Evolutionary conservation across 2,113 vertebrate genomes (phyloP).

Genomic region (Haplochromis burtoni): DNA sequence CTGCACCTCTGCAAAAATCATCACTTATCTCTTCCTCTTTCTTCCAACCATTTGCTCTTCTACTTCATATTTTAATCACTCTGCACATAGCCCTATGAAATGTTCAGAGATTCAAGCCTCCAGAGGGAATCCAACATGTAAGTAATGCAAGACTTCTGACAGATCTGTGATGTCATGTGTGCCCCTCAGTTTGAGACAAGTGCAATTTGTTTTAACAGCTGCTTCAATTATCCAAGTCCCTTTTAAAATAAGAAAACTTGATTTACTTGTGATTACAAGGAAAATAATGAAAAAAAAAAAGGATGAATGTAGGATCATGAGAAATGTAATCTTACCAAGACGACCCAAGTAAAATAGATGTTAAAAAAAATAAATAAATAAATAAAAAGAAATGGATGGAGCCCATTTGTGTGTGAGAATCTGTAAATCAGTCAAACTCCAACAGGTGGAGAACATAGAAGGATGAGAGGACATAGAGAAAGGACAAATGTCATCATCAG

Average conservation of each 20-base stretch:
- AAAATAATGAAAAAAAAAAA: neutral
- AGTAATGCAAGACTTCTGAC: neutral
- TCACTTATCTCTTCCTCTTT: neutral
- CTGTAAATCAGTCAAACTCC: neutral
- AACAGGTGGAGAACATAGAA: neutral
- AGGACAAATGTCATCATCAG: neutral
- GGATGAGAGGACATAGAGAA: neutral
- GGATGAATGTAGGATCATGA: neutral
- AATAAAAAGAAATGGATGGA: neutral
- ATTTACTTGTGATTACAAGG: neutral
- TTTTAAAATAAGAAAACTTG: neutral
- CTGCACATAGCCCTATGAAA: neutral
- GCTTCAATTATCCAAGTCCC: neutral
- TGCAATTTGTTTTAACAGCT: neutral
- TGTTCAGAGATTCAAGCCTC: neutral
- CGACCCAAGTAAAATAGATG: neutral
- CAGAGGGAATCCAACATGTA: neutral
- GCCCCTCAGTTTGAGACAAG: neutral
- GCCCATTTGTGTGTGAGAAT: neutral
- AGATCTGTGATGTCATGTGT: neutral
- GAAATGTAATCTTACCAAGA: neutral
- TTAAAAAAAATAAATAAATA: too few relatives aligned
- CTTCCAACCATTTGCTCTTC: neutral
- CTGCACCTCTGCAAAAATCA: neutral
- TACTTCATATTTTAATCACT: slow-evolving; percentile 6